These are phyloP conservation scores for Coilia nasus DNA, from an alignment of 2,797 vertebrate genomes.

Conservation along the genomic window DNA sequence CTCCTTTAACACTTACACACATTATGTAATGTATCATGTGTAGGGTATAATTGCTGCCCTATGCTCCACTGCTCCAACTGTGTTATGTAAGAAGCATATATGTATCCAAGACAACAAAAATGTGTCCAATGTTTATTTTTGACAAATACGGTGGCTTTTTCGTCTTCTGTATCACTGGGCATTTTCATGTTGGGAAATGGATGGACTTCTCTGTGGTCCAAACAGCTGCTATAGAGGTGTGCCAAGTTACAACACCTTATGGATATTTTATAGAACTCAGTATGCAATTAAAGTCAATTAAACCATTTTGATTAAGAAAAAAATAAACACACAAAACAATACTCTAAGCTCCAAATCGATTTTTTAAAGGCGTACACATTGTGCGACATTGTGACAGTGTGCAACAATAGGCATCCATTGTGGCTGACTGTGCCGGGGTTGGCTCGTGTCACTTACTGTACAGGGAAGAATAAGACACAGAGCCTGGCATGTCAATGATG, in stretches of 20 bases:
- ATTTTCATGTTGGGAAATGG: slow-evolving; percentile 39
- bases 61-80: not conserved
- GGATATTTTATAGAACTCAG: not conserved
- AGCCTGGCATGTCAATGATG: slow-evolving; percentile 54
- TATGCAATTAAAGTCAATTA: not conserved
- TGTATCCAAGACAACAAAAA: not conserved
- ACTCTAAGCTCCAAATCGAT: too few species aligned
- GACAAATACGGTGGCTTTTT: not conserved
- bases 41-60: too few species aligned
- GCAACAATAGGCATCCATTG: not conserved
- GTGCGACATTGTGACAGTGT: too few species aligned
- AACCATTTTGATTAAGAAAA: not conserved
- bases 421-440: not conserved
- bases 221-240: slow-evolving; percentile 49
- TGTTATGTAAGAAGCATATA: not conserved
- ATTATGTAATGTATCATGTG: too few species aligned
- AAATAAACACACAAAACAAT: not conserved
- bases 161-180: slow-evolving; percentile 38
- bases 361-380: too few species aligned
- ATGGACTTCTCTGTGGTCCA: slow-evolving; percentile 45
- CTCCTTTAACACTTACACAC: too few species aligned
- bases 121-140: not conserved
- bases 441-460: slow-evolving; percentile 29
- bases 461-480: slow-evolving; percentile 30
- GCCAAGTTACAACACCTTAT: slow-evolving; percentile 47